A percentile compares a stretch with the other conserved stretches of the same genome.
Evolutionary conservation across 2,797 vertebrate genomes (phyloP).

Genomic region (Taenioides sp.): DNA sequence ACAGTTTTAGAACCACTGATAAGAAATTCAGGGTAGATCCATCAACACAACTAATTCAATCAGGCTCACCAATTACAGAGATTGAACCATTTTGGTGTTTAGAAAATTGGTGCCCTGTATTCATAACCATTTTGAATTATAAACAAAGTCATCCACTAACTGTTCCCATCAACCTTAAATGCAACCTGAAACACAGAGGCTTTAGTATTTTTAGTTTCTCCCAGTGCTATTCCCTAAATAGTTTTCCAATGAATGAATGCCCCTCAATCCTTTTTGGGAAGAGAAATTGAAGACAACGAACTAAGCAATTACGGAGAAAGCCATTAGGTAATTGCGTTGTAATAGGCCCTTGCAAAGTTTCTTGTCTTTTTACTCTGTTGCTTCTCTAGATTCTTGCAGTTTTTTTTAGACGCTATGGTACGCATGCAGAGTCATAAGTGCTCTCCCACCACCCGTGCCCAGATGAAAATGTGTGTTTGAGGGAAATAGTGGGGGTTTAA

Average conservation of each 20-base stretch:
- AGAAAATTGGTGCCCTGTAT: not conserved
- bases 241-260: slow-evolving; percentile 19
- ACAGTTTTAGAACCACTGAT: no score
- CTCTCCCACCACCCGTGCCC: slow-evolving; percentile 46
- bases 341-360: slow-evolving; percentile 35
- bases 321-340: slow-evolving; percentile 49
- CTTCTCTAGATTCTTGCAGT: slow-evolving; percentile 10
- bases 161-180: slow-evolving; percentile 35
- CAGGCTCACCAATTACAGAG: slow-evolving; percentile 25
- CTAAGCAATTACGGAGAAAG: slow-evolving; percentile 30
- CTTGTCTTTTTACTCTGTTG: slow-evolving; percentile 21
- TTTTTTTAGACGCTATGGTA: slow-evolving; percentile 34
- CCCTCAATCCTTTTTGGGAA: slow-evolving; percentile 27
- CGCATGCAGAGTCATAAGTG: slow-evolving; percentile 33
- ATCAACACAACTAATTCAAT: slow-evolving; percentile 33
- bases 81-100: not conserved
- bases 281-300: slow-evolving; percentile 24
- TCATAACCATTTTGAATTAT: slow-evolving; percentile 7
- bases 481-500: slow-evolving; percentile 54
- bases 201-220: slow-evolving; percentile 28
- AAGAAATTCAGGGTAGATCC: no score
- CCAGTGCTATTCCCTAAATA: slow-evolving; percentile 21
- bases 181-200: slow-evolving; percentile 6
- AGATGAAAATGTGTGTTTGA: slow-evolving; percentile 66
- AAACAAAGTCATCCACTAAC: slow-evolving; percentile 24